Evolutionary conservation across 1,140 invertebrate genomes (phyloP).

Genomic region (Maconellicoccus hirsutus): DNA sequence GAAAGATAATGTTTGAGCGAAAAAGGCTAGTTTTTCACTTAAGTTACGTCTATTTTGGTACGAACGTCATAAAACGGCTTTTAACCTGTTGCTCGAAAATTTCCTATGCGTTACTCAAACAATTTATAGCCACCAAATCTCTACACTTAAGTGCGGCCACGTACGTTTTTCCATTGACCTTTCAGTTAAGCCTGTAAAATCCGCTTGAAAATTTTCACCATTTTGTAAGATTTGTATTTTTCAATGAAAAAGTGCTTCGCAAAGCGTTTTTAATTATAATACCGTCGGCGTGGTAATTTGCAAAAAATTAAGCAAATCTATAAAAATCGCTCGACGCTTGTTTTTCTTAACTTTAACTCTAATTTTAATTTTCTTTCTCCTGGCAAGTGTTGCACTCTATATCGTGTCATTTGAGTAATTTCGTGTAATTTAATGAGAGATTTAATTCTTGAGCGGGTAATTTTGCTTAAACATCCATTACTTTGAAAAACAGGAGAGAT

Average conservation of each 20-base stretch:
- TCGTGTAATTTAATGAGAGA: background rate
- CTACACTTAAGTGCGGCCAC: background rate
- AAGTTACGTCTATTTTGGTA: background rate
- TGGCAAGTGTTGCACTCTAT: background rate
- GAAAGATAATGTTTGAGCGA: too few relatives aligned
- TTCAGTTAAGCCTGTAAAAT: too few relatives aligned
- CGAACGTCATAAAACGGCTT: background rate
- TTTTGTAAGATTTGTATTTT: too few relatives aligned
- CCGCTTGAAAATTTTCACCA: too few relatives aligned
- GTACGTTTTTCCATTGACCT: background rate
- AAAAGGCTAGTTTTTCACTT: too few relatives aligned
- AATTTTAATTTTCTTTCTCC: background rate
- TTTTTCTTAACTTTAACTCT: background rate
- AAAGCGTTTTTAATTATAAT: background rate
- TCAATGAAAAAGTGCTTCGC: background rate
- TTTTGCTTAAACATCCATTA: constrained; percentile 9
- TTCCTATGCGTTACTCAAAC: background rate
- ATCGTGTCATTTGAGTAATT: background rate
- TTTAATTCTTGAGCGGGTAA: background rate
- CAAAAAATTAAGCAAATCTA: background rate
- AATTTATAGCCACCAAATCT: background rate
- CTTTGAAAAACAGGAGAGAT: background rate
- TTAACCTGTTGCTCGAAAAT: constrained; percentile 7
- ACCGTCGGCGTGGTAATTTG: background rate
- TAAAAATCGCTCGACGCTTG: background rate